Evolutionary conservation across 2,888 invertebrate genomes (phyloP).

Genomic region (Eupithecia subfuscata): DNA sequence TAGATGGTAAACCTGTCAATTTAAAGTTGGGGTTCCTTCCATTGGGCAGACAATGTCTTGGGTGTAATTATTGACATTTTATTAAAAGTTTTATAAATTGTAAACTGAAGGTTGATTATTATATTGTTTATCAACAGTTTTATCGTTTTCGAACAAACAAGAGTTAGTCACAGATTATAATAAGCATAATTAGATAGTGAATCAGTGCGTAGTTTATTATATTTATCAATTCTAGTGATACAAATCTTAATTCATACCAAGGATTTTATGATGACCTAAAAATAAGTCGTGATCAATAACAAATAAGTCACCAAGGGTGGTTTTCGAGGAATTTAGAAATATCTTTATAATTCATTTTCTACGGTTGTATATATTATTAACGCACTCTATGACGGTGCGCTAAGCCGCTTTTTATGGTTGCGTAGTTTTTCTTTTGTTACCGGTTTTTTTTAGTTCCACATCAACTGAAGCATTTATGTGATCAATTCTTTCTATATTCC

Average conservation of each 20-base stretch:
- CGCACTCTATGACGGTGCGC: too few relatives aligned
- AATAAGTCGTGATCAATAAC: background rate
- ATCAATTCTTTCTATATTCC: background rate
- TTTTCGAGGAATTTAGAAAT: background rate
- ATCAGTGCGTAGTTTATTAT: background rate
- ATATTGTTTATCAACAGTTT: background rate
- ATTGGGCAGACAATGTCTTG: too few relatives aligned
- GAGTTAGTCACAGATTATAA: background rate
- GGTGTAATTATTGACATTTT: too few relatives aligned
- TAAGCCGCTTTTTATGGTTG: too few relatives aligned
- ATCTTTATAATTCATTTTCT: background rate
- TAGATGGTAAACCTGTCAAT: too few relatives aligned
- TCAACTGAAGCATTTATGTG: too few relatives aligned
- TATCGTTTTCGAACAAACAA: background rate
- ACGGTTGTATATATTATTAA: too few relatives aligned
- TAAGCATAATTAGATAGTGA: background rate
- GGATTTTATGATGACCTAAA: conserved; percentile 1
- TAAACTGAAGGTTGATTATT: background rate
- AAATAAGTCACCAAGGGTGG: background rate
- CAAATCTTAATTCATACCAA: background rate
- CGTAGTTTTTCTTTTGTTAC: too few relatives aligned
- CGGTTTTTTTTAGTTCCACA: too few relatives aligned
- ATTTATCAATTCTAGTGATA: conserved; percentile 2
- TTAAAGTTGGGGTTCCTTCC: too few relatives aligned
- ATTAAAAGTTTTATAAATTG: background rate